These are phyloP conservation scores for Platycnemis pennipes DNA, from an alignment of 2,888 invertebrate species.

Conservation along the genomic window DNA sequence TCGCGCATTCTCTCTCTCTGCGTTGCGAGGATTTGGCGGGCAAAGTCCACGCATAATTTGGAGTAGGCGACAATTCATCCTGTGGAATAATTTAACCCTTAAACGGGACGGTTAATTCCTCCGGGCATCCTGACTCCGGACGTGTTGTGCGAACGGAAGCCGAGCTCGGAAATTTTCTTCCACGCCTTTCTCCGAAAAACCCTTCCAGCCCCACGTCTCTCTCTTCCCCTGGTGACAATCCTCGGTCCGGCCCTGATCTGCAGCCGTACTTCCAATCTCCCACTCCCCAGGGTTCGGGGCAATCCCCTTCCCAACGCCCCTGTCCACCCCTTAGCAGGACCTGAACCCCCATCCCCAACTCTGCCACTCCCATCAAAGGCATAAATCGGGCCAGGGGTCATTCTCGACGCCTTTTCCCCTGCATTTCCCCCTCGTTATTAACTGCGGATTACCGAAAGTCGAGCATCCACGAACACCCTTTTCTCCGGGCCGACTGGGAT, in stretches of 20 bases:
- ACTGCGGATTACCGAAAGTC: slow-evolving; percentile 61
- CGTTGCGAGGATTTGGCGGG: background rate
- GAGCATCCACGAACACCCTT: background rate
- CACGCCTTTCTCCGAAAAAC: background rate
- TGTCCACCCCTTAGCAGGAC: background rate
- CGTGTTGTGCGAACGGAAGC: background rate
- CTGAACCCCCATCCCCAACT: background rate
- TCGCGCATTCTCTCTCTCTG: background rate
- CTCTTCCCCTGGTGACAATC: background rate
- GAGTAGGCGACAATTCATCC: slow-evolving; percentile 32
- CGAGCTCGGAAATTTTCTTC: background rate
- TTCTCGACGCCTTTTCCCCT: slow-evolving; percentile 38
- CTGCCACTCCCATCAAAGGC: background rate
- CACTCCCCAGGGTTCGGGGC: background rate
- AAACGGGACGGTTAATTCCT: slow-evolving; percentile 52
- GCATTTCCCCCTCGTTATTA: slow-evolving; percentile 43
- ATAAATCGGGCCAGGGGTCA: slow-evolving; percentile 46
- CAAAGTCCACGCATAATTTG: slow-evolving; percentile 61
- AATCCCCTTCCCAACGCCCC: background rate
- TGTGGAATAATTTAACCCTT: slow-evolving; percentile 24
- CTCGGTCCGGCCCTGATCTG: slow-evolving; percentile 1
- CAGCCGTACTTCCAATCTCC: background rate
- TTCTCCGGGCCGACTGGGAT: slow-evolving; percentile 4
- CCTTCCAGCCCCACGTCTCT: background rate
- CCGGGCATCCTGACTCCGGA: background rate